Evolutionary conservation across 2,113 vertebrate species (phyloP), one percentile per base, ranked within the genome.

Genomic region (Bagarius yarrelli): DNA sequence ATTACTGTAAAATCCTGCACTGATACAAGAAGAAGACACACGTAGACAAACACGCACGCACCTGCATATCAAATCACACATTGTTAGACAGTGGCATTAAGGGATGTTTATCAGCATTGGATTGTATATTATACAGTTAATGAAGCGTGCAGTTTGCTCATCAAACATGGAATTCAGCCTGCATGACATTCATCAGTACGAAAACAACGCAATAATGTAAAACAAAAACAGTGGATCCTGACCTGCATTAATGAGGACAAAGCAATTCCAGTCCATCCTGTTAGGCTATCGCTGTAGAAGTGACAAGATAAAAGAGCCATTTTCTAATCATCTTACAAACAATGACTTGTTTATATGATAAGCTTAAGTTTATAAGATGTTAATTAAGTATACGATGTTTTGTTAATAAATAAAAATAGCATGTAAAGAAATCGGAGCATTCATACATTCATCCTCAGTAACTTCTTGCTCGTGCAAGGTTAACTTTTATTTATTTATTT

Each of bases 71-170:
- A 80, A 83, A 85, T 83, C 34, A 85, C 36, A 76, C 78, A 67
- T 66, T 79, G 76, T 72, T 81, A 82, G 83, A 80, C 83, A 77
- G 76, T 79, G 52, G 69, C 81, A 78, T 86, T 86, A 76, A 82
- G 16, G 79, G 79, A 80, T 82, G 79, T 82, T 86, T 81, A 84
- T 84, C 71, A 86, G 81, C 75, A 59, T 56, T 81, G 76, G 81
- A 79, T 79, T 87, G 78, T 82, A 77, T 74, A 85, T 87, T 79
- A 85, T 84, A 83, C 80, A 86, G 83, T 80, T 86, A 88, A 88
- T 85, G 87, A 88, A 85, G 83, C 80, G 63, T 88, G 80, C 74
- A 82, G 83, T 81, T 83, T 82, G 81, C 71, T 84, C 83, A 87
- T 87, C 85, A 83, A 81, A 85, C 76, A 81, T 57, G 50, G 56